Conservation (phyloP, 2,797 vertebrate species). For the Eospalax fontanierii region DNA sequence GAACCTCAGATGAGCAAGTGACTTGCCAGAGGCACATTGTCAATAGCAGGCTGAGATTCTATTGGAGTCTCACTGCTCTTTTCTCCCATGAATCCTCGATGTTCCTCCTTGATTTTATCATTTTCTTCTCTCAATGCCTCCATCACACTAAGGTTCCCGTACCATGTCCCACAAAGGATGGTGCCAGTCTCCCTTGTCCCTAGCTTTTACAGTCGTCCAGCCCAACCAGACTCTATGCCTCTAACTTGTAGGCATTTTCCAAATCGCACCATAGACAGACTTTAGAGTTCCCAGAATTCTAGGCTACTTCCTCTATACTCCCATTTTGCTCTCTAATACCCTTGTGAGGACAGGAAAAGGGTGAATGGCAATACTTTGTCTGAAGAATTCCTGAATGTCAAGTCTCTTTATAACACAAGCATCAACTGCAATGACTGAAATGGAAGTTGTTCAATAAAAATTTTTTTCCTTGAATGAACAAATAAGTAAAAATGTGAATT, state of each 20-base stretch:
- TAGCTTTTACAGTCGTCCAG: background rate
- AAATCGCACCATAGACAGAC: background rate
- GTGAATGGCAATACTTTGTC: background rate
- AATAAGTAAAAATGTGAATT: background rate
- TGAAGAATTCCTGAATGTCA: background rate
- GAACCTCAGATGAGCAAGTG: no score
- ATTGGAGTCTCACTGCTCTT: background rate
- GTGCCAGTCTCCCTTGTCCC: background rate
- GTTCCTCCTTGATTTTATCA: background rate
- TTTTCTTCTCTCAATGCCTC: background rate
- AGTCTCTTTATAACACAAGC: background rate
- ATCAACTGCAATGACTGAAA: conserved; percentile 27
- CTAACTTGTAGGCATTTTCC: background rate
- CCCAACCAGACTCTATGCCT: background rate
- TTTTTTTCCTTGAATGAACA: background rate
- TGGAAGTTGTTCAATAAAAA: background rate
- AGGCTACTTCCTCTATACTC: background rate
- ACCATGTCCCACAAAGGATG: background rate
- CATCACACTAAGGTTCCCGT: background rate
- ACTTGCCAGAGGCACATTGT: no score
- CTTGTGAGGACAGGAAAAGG: background rate
- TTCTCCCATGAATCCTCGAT: background rate
- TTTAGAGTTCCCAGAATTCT: background rate
- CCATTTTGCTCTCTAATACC: background rate
- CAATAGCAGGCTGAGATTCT: background rate